Percentiles rank a stretch among this genome's conserved stretches.
Conservation (phyloP, 2,888 invertebrate species). For the Tupiocoris notatus region DNA sequence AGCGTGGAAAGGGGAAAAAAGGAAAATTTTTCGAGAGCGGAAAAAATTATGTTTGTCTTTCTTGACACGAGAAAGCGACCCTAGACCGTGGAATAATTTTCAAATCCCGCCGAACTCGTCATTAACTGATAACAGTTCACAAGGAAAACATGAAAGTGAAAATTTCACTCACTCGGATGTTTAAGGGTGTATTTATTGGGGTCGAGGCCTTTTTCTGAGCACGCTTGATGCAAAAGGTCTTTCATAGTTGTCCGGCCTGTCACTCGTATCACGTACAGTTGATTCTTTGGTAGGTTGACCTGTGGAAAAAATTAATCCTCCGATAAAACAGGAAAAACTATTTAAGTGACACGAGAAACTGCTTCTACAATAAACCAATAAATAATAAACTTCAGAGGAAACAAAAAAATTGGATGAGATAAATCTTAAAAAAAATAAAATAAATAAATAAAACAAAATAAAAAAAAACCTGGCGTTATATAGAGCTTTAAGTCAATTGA, state of each 20-base stretch:
- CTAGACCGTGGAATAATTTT: no score
- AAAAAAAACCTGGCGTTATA: neutral
- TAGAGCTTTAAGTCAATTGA: no score
- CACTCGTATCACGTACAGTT: slow-evolving; percentile 73
- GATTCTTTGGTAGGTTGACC: slow-evolving; percentile 75
- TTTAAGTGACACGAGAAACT: neutral
- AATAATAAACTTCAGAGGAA: neutral
- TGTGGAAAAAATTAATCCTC: slow-evolving; percentile 52
- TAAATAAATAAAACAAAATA: neutral
- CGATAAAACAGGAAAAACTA: neutral
- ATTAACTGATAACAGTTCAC: no score
- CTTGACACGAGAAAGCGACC: no score
- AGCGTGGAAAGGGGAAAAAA: no score
- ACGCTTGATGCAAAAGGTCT: slow-evolving; percentile 69
- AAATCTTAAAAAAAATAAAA: neutral
- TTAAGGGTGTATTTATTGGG: slow-evolving; percentile 71
- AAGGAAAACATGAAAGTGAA: neutral
- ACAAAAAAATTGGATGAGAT: neutral
- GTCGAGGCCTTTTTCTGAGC: slow-evolving; percentile 74
- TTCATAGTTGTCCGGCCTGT: slow-evolving; percentile 67
- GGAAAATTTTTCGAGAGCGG: no score
- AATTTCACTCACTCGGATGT: slow-evolving; percentile 64
- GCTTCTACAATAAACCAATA: neutral
- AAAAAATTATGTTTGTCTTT: no score
- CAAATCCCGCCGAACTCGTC: no score